Conservation (phyloP, 2,797 vertebrate genomes). For the Clarias platycephalus region DNA sequence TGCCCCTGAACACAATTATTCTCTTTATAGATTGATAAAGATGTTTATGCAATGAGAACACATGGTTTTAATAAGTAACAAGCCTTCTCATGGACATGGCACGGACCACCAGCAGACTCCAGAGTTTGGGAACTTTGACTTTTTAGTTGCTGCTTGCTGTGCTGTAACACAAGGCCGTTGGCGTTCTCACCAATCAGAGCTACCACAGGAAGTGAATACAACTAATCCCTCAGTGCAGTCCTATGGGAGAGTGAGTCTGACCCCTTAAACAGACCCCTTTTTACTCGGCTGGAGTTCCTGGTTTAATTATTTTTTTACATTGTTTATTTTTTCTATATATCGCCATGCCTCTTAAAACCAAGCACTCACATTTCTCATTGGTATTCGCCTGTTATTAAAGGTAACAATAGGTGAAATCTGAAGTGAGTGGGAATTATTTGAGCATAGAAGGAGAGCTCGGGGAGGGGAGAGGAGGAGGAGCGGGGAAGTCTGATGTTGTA, state of each 20-base stretch:
- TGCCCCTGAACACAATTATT: neutral
- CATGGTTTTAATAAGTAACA: conserved; percentile 14
- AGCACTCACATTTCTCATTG: conserved; percentile 20
- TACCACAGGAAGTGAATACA: conserved; percentile 71
- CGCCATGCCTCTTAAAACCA: conserved; percentile 12
- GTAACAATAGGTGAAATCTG: conserved; percentile 57
- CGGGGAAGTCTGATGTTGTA: neutral
- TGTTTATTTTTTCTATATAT: conserved; percentile 47
- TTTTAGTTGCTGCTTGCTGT: conserved; percentile 28
- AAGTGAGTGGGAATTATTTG: conserved; percentile 56
- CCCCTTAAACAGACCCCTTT: conserved; percentile 43
- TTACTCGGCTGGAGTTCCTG: conserved; percentile 14
- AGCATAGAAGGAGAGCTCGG: conserved; percentile 46
- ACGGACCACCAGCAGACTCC: conserved; percentile 22
- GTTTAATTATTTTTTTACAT: conserved; percentile 14
- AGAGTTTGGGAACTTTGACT: conserved; percentile 37
- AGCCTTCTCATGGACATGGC: conserved; percentile 24
- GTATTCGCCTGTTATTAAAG: conserved; percentile 40
- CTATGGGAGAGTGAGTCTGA: conserved; percentile 64
- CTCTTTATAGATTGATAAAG: conserved; percentile 14
- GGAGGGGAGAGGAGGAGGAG: neutral
- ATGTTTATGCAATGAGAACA: neutral
- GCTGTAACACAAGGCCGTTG: conserved; percentile 48
- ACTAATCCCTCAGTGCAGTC: conserved; percentile 63
- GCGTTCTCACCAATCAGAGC: conserved; percentile 61